A percentile compares a stretch with the other conserved stretches of the same genome.
Evolutionary conservation across 2,797 vertebrate species (phyloP).

Genomic region (Euthynnus affinis): DNA sequence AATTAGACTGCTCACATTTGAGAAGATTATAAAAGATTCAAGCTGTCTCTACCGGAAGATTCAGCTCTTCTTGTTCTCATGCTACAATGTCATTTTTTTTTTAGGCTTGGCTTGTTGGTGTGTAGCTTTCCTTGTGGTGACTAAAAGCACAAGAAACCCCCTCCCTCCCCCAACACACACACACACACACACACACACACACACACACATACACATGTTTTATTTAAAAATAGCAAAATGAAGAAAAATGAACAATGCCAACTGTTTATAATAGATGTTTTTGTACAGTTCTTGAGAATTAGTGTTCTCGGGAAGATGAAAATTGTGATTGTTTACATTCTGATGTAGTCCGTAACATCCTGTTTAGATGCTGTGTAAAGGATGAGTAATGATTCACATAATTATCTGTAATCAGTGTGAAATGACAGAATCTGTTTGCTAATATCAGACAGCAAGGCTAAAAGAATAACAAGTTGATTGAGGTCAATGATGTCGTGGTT

Average conservation of each 20-base stretch:
- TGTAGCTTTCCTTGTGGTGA: too few species aligned
- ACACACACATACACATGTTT: too few species aligned
- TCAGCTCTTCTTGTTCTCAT: not conserved
- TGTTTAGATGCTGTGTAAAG: not conserved
- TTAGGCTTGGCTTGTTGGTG: not conserved
- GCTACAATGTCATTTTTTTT: not conserved
- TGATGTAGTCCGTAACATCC: not conserved
- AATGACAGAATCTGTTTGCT: not conserved
- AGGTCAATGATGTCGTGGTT: not conserved
- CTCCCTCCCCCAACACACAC: too few species aligned
- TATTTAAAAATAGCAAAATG: too few species aligned
- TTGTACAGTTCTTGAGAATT: too few species aligned
- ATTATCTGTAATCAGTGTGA: not conserved
- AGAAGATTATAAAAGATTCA: constrained; percentile 19
- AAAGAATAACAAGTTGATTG: not conserved
- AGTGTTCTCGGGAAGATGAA: too few species aligned
- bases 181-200: too few species aligned
- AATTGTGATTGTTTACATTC: not conserved
- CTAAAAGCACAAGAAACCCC: too few species aligned
- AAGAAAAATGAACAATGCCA: too few species aligned
- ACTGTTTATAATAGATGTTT: too few species aligned
- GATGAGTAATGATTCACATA: not conserved
- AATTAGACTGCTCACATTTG: constrained; percentile 35
- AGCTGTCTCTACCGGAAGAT: not conserved
- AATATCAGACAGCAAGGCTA: too few species aligned